Conservation (phyloP, 2,888 invertebrate genomes). For the Ectemnius continuus region DNA sequence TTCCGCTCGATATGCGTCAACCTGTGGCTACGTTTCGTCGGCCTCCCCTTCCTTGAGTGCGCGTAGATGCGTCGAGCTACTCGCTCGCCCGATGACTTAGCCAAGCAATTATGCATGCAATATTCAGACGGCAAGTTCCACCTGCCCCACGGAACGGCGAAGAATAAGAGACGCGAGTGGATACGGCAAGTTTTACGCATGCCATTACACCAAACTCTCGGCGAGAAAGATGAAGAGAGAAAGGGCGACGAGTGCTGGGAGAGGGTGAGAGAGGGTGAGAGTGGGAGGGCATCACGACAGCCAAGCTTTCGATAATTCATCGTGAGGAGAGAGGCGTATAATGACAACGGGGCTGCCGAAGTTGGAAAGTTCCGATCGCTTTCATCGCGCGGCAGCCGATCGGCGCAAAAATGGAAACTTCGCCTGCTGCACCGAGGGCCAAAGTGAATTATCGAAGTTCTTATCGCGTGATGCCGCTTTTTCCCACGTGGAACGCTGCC, state of each 20-base stretch:
- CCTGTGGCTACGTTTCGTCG: constrained; percentile 13
- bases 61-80: too few species aligned
- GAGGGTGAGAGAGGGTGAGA: not conserved
- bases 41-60: not conserved
- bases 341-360: not conserved
- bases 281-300: not conserved
- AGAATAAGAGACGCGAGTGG: constrained; percentile 8
- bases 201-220: not conserved
- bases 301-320: constrained; percentile 8
- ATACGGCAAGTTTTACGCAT: constrained; percentile 11
- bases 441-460: constrained; percentile 8
- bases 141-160: not conserved
- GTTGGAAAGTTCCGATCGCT: constrained; percentile 10
- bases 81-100: constrained; percentile 16
- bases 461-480: not conserved
- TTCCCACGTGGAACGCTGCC: not conserved
- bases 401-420: constrained; percentile 1
- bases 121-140: constrained; percentile 6
- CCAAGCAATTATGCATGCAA: constrained; percentile 28
- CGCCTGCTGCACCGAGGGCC: not conserved
- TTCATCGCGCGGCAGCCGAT: not conserved
- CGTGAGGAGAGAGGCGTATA: constrained; percentile 8
- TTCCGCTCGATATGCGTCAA: constrained; percentile 47
- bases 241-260: not conserved
- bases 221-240: not conserved